Evolutionary conservation across 2,113 vertebrate genomes (phyloP).

Genomic region (Tretioscincus oriximinensis): DNA sequence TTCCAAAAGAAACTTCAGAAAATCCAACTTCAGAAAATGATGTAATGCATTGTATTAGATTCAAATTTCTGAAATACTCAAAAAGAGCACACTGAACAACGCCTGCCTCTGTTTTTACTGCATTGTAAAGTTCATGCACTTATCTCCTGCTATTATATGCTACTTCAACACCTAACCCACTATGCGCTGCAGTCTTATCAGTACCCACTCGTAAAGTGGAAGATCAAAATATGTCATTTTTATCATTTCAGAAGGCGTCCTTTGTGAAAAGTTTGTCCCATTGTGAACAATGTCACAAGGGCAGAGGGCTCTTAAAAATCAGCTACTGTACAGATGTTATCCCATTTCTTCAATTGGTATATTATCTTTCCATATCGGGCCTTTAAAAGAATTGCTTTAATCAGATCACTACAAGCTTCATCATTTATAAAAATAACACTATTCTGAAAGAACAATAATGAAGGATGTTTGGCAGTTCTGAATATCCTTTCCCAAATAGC

Average conservation of each 20-base stretch:
- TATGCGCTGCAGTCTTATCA: constrained; percentile 10
- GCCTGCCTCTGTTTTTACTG: constrained; percentile 35
- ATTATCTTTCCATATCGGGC: constrained; percentile 59
- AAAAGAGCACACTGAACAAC: constrained; percentile 33
- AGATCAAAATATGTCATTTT: constrained; percentile 43
- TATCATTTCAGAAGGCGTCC: constrained; percentile 40
- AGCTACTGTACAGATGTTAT: constrained; percentile 36
- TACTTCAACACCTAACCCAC: constrained; percentile 28
- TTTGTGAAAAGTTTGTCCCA: constrained; percentile 23
- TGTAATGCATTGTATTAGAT: background rate
- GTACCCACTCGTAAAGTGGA: constrained; percentile 31
- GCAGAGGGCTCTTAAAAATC: constrained; percentile 39
- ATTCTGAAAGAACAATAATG: constrained; percentile 49
- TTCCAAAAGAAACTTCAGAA: background rate
- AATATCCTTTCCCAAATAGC: constrained; percentile 43
- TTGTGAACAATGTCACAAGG: constrained; percentile 9
- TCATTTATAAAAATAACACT: constrained; percentile 50
- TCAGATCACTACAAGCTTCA: constrained; percentile 51
- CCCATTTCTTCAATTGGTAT: constrained; percentile 41
- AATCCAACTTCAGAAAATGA: background rate
- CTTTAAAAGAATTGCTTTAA: constrained; percentile 46
- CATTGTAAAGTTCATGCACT: constrained; percentile 19
- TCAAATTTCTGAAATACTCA: background rate
- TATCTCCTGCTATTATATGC: constrained; percentile 47
- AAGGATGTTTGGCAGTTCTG: constrained; percentile 56